These are phyloP conservation scores for Liparis tanakae DNA, from an alignment of 2,797 vertebrate genomes.

Conservation along the genomic window DNA sequence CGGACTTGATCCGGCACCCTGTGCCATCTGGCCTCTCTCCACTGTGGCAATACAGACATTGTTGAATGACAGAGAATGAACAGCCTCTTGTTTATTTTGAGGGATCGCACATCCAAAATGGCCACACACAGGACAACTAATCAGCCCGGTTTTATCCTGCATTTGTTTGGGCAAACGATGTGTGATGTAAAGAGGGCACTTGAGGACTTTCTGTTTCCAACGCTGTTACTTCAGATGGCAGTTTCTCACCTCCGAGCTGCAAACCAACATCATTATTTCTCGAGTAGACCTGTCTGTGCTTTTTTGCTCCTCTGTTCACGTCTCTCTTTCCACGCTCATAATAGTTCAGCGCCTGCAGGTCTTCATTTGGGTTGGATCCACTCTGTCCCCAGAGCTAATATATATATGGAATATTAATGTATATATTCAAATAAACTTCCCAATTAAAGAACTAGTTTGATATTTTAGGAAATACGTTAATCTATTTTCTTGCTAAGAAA, in stretches of 20 bases:
- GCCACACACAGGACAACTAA: conserved; percentile 33
- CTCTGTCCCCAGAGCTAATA: conserved; percentile 14
- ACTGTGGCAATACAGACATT: conserved; percentile 48
- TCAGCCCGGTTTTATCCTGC: conserved; percentile 37
- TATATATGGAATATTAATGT: conserved; percentile 20
- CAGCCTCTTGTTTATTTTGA: conserved; percentile 54
- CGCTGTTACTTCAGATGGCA: conserved; percentile 34
- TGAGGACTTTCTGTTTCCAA: conserved; percentile 56
- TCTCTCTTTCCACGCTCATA: conserved; percentile 32
- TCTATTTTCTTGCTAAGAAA: neutral
- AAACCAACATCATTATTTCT: conserved; percentile 65
- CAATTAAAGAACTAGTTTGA: conserved; percentile 10
- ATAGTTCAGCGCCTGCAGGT: conserved; percentile 27
- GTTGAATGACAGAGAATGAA: conserved; percentile 60
- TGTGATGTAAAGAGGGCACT: conserved; percentile 31
- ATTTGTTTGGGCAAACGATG: conserved; percentile 27
- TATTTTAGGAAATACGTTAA: neutral
- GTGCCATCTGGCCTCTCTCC: conserved; percentile 60
- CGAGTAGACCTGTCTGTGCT: conserved; percentile 46
- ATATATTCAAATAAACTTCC: conserved; percentile 32
- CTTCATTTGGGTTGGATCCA: conserved; percentile 19
- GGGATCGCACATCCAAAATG: conserved; percentile 41
- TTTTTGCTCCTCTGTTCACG: conserved; percentile 27
- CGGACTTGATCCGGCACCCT: conserved; percentile 45
- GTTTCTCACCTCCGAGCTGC: conserved; percentile 45